Evolutionary conservation across 2,797 vertebrate species (phyloP).

Genomic region (Xiphorhynchus erythropygius): DNA sequence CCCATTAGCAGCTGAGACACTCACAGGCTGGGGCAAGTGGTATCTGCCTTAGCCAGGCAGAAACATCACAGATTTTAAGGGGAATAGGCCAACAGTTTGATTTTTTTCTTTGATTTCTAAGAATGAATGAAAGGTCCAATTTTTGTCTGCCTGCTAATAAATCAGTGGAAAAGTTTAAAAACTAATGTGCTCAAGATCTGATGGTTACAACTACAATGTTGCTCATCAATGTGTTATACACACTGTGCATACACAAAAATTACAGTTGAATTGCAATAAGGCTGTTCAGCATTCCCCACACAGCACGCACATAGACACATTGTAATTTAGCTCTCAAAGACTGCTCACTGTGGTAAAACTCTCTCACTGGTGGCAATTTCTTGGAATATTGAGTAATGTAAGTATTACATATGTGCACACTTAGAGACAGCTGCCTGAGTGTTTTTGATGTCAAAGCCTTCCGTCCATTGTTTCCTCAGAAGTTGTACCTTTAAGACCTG

Average conservation of each 20-base stretch:
- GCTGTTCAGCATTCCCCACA: not conserved
- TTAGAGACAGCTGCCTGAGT: rapidly evolving
- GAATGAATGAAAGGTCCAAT: not conserved
- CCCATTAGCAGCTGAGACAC: not conserved
- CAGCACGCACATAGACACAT: not conserved
- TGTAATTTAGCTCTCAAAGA: not conserved
- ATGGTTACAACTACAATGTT: not conserved
- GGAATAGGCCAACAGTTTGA: not conserved
- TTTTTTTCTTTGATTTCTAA: not conserved
- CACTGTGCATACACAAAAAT: not conserved
- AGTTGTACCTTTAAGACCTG: not conserved
- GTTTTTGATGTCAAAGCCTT: not conserved
- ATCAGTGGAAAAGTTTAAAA: not conserved
- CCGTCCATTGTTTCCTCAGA: not conserved
- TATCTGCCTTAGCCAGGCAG: not conserved
- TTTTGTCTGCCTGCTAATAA: not conserved
- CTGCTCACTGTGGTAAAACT: not conserved
- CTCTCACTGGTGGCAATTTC: not conserved
- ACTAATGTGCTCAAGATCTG: not conserved
- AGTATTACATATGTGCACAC: rapidly evolving
- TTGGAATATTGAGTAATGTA: not conserved
- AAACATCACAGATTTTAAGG: not conserved
- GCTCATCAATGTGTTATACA: not conserved
- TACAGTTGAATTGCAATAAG: not conserved
- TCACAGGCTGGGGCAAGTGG: not conserved